Conservation (phyloP, 2,113 vertebrate species). For the Athene noctua region DNA sequence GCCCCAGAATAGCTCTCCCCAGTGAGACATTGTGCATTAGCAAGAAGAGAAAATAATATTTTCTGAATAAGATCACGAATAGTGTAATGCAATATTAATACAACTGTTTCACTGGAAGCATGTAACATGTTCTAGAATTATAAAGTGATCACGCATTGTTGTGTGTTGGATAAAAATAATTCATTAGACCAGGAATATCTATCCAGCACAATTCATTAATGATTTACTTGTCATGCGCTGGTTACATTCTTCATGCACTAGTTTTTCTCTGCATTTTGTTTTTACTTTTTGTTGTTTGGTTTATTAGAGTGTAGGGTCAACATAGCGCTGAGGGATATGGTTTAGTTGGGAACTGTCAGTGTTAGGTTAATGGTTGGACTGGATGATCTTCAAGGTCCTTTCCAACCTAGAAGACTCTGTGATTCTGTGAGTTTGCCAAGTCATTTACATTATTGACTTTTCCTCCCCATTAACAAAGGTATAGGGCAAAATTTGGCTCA, state of each 20-base stretch:
- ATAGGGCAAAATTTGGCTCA: neutral
- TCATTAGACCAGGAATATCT: neutral
- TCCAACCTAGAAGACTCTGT: too few relatives aligned
- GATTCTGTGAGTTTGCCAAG: neutral
- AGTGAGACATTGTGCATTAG: neutral
- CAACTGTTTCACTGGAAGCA: neutral
- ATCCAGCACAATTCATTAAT: neutral
- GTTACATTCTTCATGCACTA: neutral
- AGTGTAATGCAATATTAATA: neutral
- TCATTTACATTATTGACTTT: neutral
- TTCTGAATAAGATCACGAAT: neutral
- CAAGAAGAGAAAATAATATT: neutral
- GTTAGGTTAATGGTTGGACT: too few relatives aligned
- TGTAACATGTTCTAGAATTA: neutral
- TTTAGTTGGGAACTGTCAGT: too few relatives aligned
- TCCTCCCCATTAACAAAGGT: neutral
- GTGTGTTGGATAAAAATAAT: neutral
- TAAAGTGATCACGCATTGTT: neutral
- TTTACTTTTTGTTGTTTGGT: neutral
- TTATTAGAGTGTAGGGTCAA: neutral
- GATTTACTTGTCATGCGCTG: neutral
- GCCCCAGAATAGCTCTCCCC: neutral
- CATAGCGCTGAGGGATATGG: too few relatives aligned
- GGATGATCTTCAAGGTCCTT: too few relatives aligned
- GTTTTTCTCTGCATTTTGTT: neutral